These are phyloP conservation scores for Arrhamphus sclerolepis DNA, from an alignment of 2,797 vertebrate genomes.

Conservation along the genomic window DNA sequence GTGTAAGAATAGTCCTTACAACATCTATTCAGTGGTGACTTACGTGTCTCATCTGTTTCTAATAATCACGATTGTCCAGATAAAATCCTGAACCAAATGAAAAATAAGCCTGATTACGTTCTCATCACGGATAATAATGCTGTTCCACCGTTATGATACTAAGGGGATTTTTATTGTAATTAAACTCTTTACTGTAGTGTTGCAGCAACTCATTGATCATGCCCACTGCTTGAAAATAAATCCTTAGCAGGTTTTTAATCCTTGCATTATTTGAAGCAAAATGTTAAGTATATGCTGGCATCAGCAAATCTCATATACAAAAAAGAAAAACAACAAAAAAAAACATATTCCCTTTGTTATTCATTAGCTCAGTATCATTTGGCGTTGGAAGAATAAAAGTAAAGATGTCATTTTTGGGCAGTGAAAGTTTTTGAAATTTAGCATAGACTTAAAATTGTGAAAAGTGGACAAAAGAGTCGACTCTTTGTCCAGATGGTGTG, in stretches of 20 bases:
- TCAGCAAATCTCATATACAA: background rate
- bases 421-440: no score
- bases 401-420: no score
- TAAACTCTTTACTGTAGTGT: background rate
- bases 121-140: background rate
- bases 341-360: no score
- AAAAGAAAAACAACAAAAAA: no score
- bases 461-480: no score
- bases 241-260: no score
- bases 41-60: background rate
- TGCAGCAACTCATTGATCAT: background rate
- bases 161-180: no score
- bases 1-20: constrained; percentile 10
- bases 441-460: no score
- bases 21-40: constrained; percentile 12
- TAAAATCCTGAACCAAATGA: background rate
- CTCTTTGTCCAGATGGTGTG: no score
- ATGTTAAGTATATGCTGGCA: background rate
- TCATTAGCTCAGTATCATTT: no score
- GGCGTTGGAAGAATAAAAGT: no score
- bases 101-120: background rate
- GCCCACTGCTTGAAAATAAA: no score
- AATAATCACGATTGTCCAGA: constrained; percentile 1
- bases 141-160: background rate
- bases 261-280: background rate